Evolutionary conservation across 1,140 invertebrate species (phyloP), one percentile per base, ranked within the genome.

Genomic region (Oryctes rhinoceros): DNA sequence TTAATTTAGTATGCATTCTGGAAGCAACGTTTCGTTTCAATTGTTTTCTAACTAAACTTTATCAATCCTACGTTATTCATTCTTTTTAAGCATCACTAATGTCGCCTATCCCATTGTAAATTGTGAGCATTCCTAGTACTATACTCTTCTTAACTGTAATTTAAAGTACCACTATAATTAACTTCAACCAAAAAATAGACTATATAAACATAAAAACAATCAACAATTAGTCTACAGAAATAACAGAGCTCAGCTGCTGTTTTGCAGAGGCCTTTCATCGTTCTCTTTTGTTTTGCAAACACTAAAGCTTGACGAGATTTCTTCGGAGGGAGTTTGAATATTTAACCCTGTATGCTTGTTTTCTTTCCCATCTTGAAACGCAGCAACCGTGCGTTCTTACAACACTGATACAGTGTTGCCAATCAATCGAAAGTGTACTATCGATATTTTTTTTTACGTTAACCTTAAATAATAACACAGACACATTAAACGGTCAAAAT

Each of bases 191-290:
- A 87, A 85, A 87, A 88, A 88, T 88, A 88, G 85, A 88, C 87
- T 88, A 87, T 88, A 88, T 88, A 87, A 88, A 88, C 86, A 88
- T 87, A 88, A 87, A 88, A 88, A 88, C 87, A 88, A 88, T 86
- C 86, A 88, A 88, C 87, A 88, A 88, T 85, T 86, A 87, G 81
- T 85, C 85, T 86, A 86, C 84, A 85, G 82, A 81, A 84, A 83
- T 86, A 86, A 87, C 85, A 86, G 81, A 84, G 82, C 81, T 83
- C 81, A 82, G 83, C 82, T 84, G 83, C 82, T 81, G 79, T 37
- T 79, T 76, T 67, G 76, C 77, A 53, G 80, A 77, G 80, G 76
- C 67, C 76, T 79, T 44, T 67, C 53, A 59, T 78, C 48, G 35
- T 80, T 71, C 65, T 71, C 78, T 80, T 48, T 53, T 76, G 67